Evolutionary conservation across 2,888 invertebrate genomes (phyloP).

Genomic region (Salticus scenicus): DNA sequence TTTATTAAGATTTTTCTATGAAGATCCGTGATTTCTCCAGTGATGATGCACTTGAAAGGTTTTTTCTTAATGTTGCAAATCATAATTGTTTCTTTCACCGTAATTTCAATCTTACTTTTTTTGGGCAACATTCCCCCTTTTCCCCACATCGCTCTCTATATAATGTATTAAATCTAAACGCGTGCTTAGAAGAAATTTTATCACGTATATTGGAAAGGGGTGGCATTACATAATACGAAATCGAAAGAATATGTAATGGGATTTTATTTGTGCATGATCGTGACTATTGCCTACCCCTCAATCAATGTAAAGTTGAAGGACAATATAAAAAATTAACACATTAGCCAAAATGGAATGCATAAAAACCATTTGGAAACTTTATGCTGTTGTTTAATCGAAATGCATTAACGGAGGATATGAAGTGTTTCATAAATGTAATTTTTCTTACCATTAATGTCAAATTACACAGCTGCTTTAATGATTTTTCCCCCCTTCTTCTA

Average conservation of each 20-base stretch:
- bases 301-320: slow-evolving; percentile 22
- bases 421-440: background rate
- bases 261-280: slow-evolving; percentile 27
- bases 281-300: slow-evolving; percentile 31
- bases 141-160: background rate
- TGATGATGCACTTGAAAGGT: slow-evolving; percentile 36
- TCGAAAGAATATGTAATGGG: slow-evolving; percentile 22
- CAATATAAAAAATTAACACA: slow-evolving; percentile 56
- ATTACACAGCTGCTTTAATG: background rate
- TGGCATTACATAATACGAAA: slow-evolving; percentile 31
- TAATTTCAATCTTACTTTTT: slow-evolving; percentile 49
- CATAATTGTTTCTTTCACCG: slow-evolving; percentile 65
- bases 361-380: background rate
- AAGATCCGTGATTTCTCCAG: slow-evolving; percentile 58
- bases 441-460: background rate
- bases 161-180: slow-evolving; percentile 49
- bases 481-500: background rate
- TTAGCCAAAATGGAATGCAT: slow-evolving; percentile 30
- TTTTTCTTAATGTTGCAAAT: slow-evolving; percentile 67
- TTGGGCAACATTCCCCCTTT: background rate
- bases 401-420: background rate
- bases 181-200: slow-evolving; percentile 47
- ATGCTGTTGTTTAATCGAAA: background rate
- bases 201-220: slow-evolving; percentile 56
- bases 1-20: slow-evolving; percentile 40